Evolutionary conservation across 2,797 vertebrate genomes (phyloP), one percentile per base, ranked within the genome.

Genomic region (Phyllotis vaccarum): DNA sequence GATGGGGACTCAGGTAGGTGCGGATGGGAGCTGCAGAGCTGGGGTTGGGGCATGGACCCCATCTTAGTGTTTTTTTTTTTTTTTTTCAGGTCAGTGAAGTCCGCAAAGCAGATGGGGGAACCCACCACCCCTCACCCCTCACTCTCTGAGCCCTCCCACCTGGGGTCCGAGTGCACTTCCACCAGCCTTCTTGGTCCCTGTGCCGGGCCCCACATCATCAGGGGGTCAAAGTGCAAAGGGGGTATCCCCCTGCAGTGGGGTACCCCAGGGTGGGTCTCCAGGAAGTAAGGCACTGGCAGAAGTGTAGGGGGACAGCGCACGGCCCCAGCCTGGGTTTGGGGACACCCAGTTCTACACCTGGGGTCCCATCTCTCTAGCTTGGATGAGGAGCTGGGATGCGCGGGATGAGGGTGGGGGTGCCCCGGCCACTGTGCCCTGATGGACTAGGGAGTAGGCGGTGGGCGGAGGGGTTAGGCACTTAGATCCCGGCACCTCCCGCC

Each of bases 251-350:
- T 78, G 89, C 90, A 27, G 89, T 5, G 43, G 91, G 96, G 87
- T 76, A 87, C 89, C 31, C 91, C 75, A 24, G 96, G 93, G 75
- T 79, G 89, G 93, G 95, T 40, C 62, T 88, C 97, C 97, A 96
- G 86, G 88, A 93, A 93, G 96, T 98, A 98, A 98, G 97, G 97
- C 97, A 98, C 97, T 97, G 96, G 97, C 96, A 93, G 91, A 34
- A 94, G 64, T 19, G 22, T 21, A 75, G 88, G 66, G 93, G 70
- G 68, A 72, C 14, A 22, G 89, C 52, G 22, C 80, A 86, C 82
- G 66, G 81, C 3, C 89, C 93, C 85, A 56, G 64, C 76, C 89
- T 7, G n/a, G 16, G 89, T 83, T 31, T 12, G 34, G 68, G 92
- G 75, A 86, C 6, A 49, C 93, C 96, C 93, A 74, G 94, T 72